phyloP scores from a whole-genome alignment of 2,113 vertebrate species.

The Dasyurus viverrinus region DNA sequence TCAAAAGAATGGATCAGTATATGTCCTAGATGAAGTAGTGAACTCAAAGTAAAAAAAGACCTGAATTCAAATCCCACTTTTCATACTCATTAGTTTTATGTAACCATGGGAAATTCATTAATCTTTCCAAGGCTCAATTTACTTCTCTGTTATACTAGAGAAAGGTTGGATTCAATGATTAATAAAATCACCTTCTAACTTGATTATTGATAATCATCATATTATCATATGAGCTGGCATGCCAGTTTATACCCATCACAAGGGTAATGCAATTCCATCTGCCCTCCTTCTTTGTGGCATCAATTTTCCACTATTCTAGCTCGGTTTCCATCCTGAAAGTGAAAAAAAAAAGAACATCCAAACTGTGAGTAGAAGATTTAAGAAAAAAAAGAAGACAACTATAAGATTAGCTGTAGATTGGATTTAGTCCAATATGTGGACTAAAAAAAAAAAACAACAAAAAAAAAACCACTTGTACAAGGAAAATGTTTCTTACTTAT shows the following conservation, averaged over 20 bases:
- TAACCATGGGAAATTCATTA: neutral
- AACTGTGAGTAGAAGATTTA: neutral
- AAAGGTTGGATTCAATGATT: neutral
- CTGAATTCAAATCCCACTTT: neutral
- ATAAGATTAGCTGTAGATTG: conserved; percentile 1
- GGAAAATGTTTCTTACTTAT: conserved; percentile 42
- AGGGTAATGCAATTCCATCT: neutral
- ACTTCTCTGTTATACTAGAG: neutral
- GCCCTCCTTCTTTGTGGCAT: neutral
- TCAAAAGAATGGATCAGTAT: neutral
- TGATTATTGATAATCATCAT: neutral
- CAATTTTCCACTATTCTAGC: neutral
- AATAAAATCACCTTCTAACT: neutral
- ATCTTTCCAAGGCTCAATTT: neutral
- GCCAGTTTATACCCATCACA: neutral
- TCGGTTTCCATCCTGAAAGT: conserved; percentile 16
- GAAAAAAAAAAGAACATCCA: neutral
- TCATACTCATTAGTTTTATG: neutral
- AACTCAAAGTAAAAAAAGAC: neutral
- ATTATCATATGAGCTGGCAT: neutral
- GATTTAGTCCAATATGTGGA: conserved; percentile 1
- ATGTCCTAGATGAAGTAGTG: neutral
- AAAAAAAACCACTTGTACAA: conserved; percentile 51
- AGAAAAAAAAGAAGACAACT: neutral
- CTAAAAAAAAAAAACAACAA: conserved; percentile 47